These are phyloP conservation scores for Musca vetustissima DNA, from an alignment of 1,140 invertebrate genomes.

Conservation along the genomic window DNA sequence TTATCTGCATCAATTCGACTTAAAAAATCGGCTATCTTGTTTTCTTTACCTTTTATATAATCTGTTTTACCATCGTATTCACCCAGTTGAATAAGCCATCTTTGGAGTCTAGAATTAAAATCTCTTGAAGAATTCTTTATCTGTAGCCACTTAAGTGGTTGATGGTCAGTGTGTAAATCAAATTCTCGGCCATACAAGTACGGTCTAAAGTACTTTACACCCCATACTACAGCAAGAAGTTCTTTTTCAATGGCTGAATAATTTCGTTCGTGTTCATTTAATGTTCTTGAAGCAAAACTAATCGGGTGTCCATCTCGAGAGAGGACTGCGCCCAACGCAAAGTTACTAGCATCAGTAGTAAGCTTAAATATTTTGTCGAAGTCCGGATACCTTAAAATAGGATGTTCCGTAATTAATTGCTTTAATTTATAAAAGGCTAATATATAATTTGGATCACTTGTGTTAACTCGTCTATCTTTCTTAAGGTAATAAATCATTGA, in stretches of 20 bases:
- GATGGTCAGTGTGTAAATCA: slow-evolving; percentile 22
- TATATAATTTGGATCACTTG: slow-evolving; percentile 36
- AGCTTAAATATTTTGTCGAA: slow-evolving; percentile 31
- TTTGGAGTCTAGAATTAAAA: slow-evolving; percentile 21
- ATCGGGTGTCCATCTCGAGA: slow-evolving; percentile 11
- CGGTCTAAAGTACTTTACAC: slow-evolving; percentile 14
- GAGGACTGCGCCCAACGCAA: too few species aligned
- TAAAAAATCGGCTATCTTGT: slow-evolving; percentile 20
- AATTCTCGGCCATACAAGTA: slow-evolving; percentile 20
- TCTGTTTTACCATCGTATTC: slow-evolving; percentile 22
- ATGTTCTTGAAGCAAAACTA: slow-evolving; percentile 29
- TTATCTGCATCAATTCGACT: too few species aligned
- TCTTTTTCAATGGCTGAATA: slow-evolving; percentile 36
- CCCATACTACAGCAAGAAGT: slow-evolving; percentile 43
- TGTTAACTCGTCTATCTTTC: slow-evolving; percentile 31
- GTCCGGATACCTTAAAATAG: neutral
- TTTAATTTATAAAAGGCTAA: neutral
- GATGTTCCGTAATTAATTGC: neutral
- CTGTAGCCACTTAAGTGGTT: slow-evolving; percentile 24
- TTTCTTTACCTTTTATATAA: slow-evolving; percentile 24
- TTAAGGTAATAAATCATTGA: slow-evolving; percentile 12
- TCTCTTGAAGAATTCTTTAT: slow-evolving; percentile 22
- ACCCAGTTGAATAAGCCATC: slow-evolving; percentile 20
- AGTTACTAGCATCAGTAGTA: neutral
- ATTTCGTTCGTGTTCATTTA: slow-evolving; percentile 34